These are phyloP conservation scores for Ochlodes sylvanus DNA, from an alignment of 2,888 invertebrate genomes.

Conservation along the genomic window DNA sequence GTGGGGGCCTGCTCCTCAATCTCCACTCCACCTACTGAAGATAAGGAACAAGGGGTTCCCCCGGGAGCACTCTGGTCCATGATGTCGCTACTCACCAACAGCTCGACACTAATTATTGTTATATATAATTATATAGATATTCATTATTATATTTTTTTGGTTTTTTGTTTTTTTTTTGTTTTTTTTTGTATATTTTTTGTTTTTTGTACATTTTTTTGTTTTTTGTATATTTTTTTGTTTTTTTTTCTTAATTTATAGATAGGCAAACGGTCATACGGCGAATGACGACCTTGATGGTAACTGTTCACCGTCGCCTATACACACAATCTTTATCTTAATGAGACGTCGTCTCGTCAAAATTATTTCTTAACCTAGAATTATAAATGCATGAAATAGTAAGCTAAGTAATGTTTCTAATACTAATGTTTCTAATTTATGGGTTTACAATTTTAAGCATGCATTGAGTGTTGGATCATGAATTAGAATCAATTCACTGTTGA, in stretches of 20 bases:
- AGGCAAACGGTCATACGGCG: neutral
- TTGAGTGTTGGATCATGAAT: neutral
- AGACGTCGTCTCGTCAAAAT: neutral
- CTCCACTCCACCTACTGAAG: no score
- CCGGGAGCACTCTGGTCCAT: no score
- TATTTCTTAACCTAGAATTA: neutral
- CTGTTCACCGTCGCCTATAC: neutral
- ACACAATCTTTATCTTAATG: neutral
- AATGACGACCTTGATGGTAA: neutral
- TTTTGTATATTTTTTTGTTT: neutral
- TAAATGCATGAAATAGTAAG: neutral
- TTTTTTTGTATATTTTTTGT: neutral
- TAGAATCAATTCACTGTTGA: neutral
- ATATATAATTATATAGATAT: no score
- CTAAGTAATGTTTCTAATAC: neutral
- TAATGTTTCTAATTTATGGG: neutral
- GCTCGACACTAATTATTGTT: no score
- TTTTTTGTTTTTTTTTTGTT: neutral
- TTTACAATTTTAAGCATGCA: constrained; percentile 7
- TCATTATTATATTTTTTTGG: neutral
- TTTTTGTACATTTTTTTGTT: neutral
- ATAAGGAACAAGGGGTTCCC: no score
- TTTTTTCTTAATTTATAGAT: neutral
- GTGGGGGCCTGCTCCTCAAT: no score
- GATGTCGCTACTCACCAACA: no score